Conservation (phyloP, 2,888 invertebrate genomes). For the Hypercompe scribonia region DNA sequence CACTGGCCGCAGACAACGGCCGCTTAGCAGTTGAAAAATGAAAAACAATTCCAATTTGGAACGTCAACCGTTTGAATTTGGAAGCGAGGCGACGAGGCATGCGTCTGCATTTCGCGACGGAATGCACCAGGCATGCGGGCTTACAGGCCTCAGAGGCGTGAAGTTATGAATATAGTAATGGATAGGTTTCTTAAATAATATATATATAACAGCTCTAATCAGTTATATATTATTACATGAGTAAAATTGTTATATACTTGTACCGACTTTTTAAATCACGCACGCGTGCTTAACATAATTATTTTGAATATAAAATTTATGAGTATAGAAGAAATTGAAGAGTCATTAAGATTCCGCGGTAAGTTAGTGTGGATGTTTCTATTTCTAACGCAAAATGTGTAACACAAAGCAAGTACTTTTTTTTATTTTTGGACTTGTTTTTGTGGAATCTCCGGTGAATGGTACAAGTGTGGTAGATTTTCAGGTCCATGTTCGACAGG, state of each 20-base stretch:
- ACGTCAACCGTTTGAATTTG: conserved; percentile 83
- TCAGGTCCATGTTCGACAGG: too few relatives aligned
- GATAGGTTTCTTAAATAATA: not conserved
- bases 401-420: too few relatives aligned
- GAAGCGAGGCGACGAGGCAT: conserved; percentile 68
- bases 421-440: too few relatives aligned
- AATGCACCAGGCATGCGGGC: conserved; percentile 66
- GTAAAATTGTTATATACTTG: not conserved
- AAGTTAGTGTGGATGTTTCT: too few relatives aligned
- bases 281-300: not conserved
- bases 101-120: conserved; percentile 60
- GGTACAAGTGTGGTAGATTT: too few relatives aligned
- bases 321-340: too few relatives aligned
- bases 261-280: not conserved
- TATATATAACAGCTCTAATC: not conserved
- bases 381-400: too few relatives aligned
- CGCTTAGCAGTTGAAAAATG: conserved; percentile 78
- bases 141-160: conserved; percentile 48
- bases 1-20: conserved; percentile 71
- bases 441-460: too few relatives aligned
- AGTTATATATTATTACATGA: not conserved
- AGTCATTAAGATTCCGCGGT: too few relatives aligned
- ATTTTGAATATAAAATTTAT: not conserved
- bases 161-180: conserved; percentile 8
- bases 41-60: conserved; percentile 83